phyloP scores from a whole-genome alignment of 23 tunicate species.

The Oikopleura dioica region DNA sequence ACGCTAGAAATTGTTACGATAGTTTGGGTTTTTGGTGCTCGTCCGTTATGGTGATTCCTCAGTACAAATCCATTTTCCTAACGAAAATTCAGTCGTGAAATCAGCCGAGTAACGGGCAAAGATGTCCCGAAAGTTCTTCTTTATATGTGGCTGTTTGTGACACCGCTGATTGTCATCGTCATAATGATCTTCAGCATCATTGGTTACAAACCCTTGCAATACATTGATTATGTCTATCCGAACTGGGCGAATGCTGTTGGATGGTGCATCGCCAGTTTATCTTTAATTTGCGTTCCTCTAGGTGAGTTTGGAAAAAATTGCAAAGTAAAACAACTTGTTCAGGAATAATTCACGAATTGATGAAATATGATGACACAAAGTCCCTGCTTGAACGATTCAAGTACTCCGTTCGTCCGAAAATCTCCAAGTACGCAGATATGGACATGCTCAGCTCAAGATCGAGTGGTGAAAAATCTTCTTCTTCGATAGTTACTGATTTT shows the following conservation, averaged over 20 bases:
- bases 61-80: neutral
- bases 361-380: too few relatives aligned
- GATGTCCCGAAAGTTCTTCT: slow-evolving; percentile 20
- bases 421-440: too few relatives aligned
- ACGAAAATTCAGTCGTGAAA: slow-evolving; percentile 19
- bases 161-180: slow-evolving; percentile 36
- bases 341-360: too few relatives aligned
- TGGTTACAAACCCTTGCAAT: slow-evolving; percentile 22
- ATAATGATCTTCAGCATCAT: slow-evolving; percentile 37
- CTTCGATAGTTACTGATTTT: too few relatives aligned
- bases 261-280: slow-evolving; percentile 22
- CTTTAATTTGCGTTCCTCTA: slow-evolving; percentile 35
- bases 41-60: neutral
- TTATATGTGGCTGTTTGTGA: slow-evolving; percentile 29
- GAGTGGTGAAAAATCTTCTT: too few relatives aligned
- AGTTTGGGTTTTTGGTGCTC: slow-evolving; percentile 40
- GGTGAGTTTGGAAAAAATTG: too few relatives aligned
- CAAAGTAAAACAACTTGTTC: too few relatives aligned
- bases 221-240: slow-evolving; percentile 41
- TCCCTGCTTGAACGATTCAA: too few relatives aligned
- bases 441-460: too few relatives aligned
- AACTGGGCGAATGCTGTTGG: slow-evolving; percentile 42
- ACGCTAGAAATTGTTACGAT: slow-evolving; percentile 41
- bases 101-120: slow-evolving; percentile 20
- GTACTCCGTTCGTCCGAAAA: too few relatives aligned